A percentile compares a stretch with the other conserved stretches of the same genome.
These are phyloP conservation scores for Clarias macrocephalus DNA, from an alignment of 2,113 vertebrate genomes.

Conservation along the genomic window DNA sequence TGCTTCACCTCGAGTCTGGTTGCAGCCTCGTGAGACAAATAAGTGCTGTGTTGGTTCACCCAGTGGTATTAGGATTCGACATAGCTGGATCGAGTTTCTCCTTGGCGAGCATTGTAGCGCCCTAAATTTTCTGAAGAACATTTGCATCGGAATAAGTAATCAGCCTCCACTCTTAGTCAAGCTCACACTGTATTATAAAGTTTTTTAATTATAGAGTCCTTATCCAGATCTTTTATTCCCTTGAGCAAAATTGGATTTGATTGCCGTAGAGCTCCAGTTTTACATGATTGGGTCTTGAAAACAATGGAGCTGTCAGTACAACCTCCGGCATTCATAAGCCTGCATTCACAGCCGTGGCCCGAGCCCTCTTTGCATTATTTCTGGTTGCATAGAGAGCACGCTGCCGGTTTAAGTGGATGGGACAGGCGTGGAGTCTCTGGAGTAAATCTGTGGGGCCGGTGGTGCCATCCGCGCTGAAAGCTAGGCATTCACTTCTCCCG, in stretches of 20 bases:
- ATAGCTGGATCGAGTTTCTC: conserved; percentile 12
- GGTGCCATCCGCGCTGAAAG: conserved; percentile 49
- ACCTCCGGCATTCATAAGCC: conserved; percentile 15
- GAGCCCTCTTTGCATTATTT: conserved; percentile 31
- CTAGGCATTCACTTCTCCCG: conserved; percentile 47
- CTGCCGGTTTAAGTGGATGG: conserved; percentile 41
- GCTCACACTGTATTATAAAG: conserved; percentile 4
- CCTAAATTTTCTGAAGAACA: neutral
- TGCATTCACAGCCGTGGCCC: conserved; percentile 13
- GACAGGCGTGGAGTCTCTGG: conserved; percentile 48
- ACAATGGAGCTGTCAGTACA: conserved; percentile 27
- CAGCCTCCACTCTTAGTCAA: conserved; percentile 10
- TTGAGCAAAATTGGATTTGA: conserved; percentile 40
- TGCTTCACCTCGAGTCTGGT: neutral
- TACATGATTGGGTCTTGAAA: conserved; percentile 16
- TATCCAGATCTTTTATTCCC: conserved; percentile 24
- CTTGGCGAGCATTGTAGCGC: conserved; percentile 9
- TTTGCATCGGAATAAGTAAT: conserved; percentile 13
- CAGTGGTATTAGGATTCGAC: conserved; percentile 7
- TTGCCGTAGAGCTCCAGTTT: conserved; percentile 19
- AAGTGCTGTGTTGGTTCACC: neutral
- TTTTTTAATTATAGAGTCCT: conserved; percentile 32
- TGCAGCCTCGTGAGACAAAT: conserved; percentile 1
- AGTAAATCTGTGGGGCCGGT: conserved; percentile 44
- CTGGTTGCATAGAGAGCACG: conserved; percentile 35